phyloP scores from a whole-genome alignment of 2,888 invertebrate species.

The Hipparchia sbordonii region DNA sequence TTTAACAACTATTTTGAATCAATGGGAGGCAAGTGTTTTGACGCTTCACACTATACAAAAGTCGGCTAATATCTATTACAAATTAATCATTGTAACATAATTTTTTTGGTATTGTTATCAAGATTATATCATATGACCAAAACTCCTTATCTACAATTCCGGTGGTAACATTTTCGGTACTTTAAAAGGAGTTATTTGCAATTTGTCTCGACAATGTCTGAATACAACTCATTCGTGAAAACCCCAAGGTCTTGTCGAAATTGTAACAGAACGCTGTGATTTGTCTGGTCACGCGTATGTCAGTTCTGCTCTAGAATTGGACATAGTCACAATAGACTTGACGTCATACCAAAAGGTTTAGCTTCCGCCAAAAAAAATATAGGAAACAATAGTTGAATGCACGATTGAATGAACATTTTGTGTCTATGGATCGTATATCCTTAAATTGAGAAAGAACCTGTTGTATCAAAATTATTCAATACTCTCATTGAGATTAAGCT shows the following conservation, averaged over 20 bases:
- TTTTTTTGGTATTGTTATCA: background rate
- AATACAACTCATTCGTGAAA: conserved; percentile 53
- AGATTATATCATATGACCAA: background rate
- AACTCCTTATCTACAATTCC: background rate
- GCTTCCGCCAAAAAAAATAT: conserved; percentile 31
- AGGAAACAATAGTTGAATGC: conserved; percentile 15
- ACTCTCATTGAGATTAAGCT: no score
- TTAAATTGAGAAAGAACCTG: conserved; percentile 4
- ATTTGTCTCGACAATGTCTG: conserved; percentile 27
- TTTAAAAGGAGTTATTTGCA: conserved; percentile 20
- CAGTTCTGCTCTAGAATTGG: conserved; percentile 36
- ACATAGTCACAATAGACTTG: conserved; percentile 29
- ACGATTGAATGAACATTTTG: conserved; percentile 11
- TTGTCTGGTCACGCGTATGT: conserved; percentile 54
- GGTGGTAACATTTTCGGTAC: background rate
- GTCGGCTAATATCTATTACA: no score
- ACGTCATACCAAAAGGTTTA: conserved; percentile 35
- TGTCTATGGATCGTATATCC: conserved; percentile 10
- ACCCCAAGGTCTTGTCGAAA: conserved; percentile 73
- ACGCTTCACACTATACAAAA: no score
- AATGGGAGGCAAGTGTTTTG: no score
- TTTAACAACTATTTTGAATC: no score
- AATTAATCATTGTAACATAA: no score
- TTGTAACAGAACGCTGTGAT: conserved; percentile 59
- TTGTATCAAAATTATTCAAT: background rate